A percentile compares a stretch with the other conserved stretches of the same genome.
These are phyloP conservation scores for Balanococcus diminutus DNA, from an alignment of 2,888 invertebrate species.

Conservation along the genomic window DNA sequence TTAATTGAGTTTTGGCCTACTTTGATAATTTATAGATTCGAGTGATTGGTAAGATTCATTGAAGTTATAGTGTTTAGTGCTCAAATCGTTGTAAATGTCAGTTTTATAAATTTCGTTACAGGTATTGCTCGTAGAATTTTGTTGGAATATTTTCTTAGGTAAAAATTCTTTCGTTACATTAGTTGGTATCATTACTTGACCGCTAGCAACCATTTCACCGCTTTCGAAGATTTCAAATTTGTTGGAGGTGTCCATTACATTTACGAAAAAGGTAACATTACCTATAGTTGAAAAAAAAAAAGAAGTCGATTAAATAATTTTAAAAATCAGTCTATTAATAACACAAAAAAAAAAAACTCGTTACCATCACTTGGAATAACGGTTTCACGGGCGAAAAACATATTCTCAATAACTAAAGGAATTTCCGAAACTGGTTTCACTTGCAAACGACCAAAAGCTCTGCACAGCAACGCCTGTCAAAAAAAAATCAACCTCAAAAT, in stretches of 20 bases:
- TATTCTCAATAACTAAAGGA: conserved; percentile 55
- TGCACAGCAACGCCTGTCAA: conserved; percentile 54
- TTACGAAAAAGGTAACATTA: conserved; percentile 78
- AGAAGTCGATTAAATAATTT: not conserved
- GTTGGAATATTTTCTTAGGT: conserved; percentile 57
- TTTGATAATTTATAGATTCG: not conserved
- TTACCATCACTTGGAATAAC: conserved; percentile 53
- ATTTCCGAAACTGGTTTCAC: conserved; percentile 45
- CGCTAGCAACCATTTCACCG: conserved; percentile 80
- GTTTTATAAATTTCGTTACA: conserved; percentile 65
- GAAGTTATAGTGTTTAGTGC: conserved; percentile 87
- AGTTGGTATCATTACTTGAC: conserved; percentile 71
- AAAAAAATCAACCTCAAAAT: not conserved
- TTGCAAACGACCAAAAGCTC: conserved; percentile 55
- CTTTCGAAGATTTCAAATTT: conserved; percentile 91
- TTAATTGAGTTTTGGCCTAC: too few species aligned
- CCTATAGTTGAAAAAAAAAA: conserved; percentile 57
- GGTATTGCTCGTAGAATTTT: conserved; percentile 64
- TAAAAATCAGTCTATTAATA: not conserved
- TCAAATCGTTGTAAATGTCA: conserved; percentile 86
- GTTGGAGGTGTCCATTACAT: conserved; percentile 80
- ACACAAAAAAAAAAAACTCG: not conserved
- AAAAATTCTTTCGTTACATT: conserved; percentile 63
- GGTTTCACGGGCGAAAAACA: conserved; percentile 53
- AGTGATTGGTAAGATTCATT: conserved; percentile 69